Conservation (phyloP, 2,797 vertebrate species). For the Pempheris klunzingeri region DNA sequence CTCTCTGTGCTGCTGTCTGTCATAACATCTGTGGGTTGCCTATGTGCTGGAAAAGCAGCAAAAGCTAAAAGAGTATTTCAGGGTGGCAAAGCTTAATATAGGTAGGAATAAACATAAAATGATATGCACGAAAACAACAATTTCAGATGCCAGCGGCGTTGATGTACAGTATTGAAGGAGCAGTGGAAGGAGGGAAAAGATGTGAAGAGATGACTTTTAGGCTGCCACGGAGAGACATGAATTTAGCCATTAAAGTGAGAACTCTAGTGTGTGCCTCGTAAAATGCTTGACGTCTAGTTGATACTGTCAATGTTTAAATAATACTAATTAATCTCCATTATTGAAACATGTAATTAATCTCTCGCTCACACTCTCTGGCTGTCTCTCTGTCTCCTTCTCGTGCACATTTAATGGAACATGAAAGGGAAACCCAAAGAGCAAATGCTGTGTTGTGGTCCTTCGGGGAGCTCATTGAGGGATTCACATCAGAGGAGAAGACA, state of each 20-base stretch:
- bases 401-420: conserved; percentile 83
- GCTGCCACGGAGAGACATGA: conserved; percentile 68
- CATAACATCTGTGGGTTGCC: conserved; percentile 55
- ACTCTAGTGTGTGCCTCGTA: conserved; percentile 58
- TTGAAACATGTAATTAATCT: conserved; percentile 84
- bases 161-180: conserved; percentile 70
- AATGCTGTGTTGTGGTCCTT: conserved; percentile 76
- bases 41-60: conserved; percentile 31
- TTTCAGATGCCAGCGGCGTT: conserved; percentile 67
- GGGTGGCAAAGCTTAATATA: conserved; percentile 62
- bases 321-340: conserved; percentile 84
- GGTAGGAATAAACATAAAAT: conserved; percentile 66
- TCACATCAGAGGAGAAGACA: conserved; percentile 80
- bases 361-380: conserved; percentile 70
- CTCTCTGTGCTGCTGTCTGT: conserved; percentile 52
- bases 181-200: conserved; percentile 45
- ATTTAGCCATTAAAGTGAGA: conserved; percentile 74
- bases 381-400: conserved; percentile 70
- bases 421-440: conserved; percentile 81
- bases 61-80: conserved; percentile 71
- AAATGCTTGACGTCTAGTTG: conserved; percentile 76
- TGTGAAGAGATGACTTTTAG: conserved; percentile 62
- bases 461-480: conserved; percentile 77
- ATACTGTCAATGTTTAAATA: conserved; percentile 84
- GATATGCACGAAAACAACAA: conserved; percentile 75